phyloP scores from a whole-genome alignment of 2,888 invertebrate genomes.

The Chalcis sispes region DNA sequence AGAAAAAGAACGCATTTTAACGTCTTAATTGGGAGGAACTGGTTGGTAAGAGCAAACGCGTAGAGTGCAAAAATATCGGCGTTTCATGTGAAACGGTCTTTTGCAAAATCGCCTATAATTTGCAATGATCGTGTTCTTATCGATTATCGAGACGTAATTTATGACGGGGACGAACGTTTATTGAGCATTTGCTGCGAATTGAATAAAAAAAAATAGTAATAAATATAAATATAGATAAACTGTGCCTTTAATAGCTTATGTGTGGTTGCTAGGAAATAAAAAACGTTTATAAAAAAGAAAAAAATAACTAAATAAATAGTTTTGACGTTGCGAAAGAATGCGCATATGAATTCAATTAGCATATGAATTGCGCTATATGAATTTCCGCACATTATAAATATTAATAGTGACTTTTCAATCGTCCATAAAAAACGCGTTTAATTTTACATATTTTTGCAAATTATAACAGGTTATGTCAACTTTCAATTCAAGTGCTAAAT shows the following conservation, averaged over 20 bases:
- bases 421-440: not conserved
- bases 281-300: not conserved
- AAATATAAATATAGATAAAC: too few species aligned
- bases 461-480: too few species aligned
- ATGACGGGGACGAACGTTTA: not conserved
- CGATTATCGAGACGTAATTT: not conserved
- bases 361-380: conserved; percentile 32
- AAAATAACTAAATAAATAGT: conserved; percentile 1
- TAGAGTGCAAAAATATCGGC: not conserved
- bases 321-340: conserved; percentile 29
- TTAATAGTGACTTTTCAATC: conserved; percentile 5
- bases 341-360: too few species aligned
- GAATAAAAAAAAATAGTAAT: not conserved
- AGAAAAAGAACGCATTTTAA: not conserved
- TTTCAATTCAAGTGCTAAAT: not conserved
- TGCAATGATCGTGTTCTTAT: not conserved
- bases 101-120: conserved; percentile 7
- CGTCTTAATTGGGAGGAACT: too few species aligned
- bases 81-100: not conserved
- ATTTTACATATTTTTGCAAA: too few species aligned
- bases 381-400: conserved; percentile 47
- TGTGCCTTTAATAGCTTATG: conserved; percentile 18
- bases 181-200: too few species aligned
- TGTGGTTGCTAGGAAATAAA: not conserved
- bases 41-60: too few species aligned